Evolutionary conservation across 2,113 vertebrate species (phyloP), one percentile per base, ranked within the genome.

Genomic region (Thunnus maccoyii): DNA sequence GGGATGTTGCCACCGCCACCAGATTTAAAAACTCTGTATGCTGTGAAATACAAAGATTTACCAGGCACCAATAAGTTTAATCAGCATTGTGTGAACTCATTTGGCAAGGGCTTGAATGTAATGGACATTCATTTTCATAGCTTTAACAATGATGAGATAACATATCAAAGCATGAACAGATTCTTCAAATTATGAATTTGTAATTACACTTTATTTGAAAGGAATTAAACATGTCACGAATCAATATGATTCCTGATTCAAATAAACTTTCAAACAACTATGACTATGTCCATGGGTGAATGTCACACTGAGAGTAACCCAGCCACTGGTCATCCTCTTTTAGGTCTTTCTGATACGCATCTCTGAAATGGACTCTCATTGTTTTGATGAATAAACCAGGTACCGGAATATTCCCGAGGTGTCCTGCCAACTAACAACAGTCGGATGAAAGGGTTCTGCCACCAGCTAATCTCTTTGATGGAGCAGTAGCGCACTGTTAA

Each of bases 181-280:
- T 62, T 51, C 27, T 57, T 55, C 72, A 18, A 41, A 41, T 41
- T 41, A 67, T 30, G 1, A 51, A 46, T 3, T 58, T 1, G 50
- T 6, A 11, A 27, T 66, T 69, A 83, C 5, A 70, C 30, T 87
- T 90, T 87, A 91, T 90, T 93, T 78, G 3, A 76, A 79, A 72
- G 13, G 5, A 81, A 63, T 50, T 14, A 55, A 50, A 48, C 54
- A 13, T 7, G 12, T 25, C 57, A 61, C 4, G 18, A 89, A 80
- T 86, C 79, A 85, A 77, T 85, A 80, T 74, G 67, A 87, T 88
- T 77, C 76, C n/a, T 10, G 9, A 75, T 70, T 81, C 36, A 60
- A 70, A 78, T 55, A 58, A 50, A 63, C 56, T n/a, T 50, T 64
- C 41, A 71, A 67, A 79, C 5, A 76, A 47, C 5, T 62, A 30